Percentiles rank a stretch among this genome's conserved stretches.
Evolutionary conservation across 2,113 vertebrate species (phyloP).

Genomic region (Syrmaticus mikado): DNA sequence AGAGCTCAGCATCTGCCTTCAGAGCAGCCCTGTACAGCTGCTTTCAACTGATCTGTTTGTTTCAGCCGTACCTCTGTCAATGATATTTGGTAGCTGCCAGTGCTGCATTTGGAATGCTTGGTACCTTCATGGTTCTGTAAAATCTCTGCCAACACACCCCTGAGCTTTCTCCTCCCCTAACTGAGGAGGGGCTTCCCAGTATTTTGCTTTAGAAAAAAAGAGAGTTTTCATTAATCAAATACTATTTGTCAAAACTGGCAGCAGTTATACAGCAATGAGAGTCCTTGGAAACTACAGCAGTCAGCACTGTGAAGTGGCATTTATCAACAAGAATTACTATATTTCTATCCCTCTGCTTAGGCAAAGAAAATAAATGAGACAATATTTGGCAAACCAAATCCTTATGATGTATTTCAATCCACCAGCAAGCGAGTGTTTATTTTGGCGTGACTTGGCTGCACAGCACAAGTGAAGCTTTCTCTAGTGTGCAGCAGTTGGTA

Average conservation of each 20-base stretch:
- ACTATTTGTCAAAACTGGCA: conserved; percentile 8
- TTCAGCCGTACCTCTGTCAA: not conserved
- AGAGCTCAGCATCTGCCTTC: not conserved
- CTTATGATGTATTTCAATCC: not conserved
- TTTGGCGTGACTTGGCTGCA: conserved; percentile 24
- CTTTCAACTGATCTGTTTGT: not conserved
- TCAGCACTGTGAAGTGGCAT: not conserved
- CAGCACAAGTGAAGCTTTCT: conserved; percentile 14
- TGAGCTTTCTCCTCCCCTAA: not conserved
- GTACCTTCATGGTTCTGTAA: not conserved
- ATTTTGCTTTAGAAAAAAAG: not conserved
- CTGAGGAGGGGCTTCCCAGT: not conserved
- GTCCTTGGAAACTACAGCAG: conserved; percentile 27
- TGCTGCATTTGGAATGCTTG: not conserved
- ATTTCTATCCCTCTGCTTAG: not conserved
- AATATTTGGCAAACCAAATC: not conserved
- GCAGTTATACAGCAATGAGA: not conserved
- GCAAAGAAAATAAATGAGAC: conserved; percentile 34
- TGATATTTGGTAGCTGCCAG: not conserved
- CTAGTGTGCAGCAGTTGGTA: not conserved
- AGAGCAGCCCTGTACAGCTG: not conserved
- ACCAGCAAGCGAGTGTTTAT: not conserved
- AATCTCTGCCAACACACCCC: not conserved
- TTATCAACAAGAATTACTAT: not conserved
- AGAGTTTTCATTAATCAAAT: conserved; percentile 6